These are phyloP conservation scores for Rhinoderma darwinii DNA, from an alignment of 2,113 vertebrate species.

Conservation along the genomic window DNA sequence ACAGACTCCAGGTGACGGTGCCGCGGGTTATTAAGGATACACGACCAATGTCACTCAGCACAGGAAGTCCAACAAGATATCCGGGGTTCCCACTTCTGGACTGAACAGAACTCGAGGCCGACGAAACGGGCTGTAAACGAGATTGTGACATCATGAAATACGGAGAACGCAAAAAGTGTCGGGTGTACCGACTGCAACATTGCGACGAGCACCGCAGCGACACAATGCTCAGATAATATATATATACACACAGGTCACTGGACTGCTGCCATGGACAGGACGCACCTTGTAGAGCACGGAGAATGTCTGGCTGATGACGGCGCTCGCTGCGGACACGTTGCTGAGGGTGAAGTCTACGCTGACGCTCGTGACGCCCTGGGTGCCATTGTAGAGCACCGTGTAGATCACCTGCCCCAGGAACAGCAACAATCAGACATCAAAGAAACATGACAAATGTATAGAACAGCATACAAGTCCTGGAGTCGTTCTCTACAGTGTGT, in stretches of 20 bases:
- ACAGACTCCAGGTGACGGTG: no score
- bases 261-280: no score
- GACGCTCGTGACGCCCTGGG: constrained; percentile 1
- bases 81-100: constrained; percentile 49
- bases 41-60: constrained; percentile 36
- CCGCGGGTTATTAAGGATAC: constrained; percentile 37
- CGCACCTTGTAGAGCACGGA: constrained; percentile 25
- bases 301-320: neutral
- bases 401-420: constrained; percentile 22
- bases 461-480: no score
- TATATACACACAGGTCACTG: no score
- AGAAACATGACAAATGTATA: no score
- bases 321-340: constrained; percentile 1
- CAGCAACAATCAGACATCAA: neutral
- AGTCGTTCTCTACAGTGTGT: no score
- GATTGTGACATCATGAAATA: neutral
- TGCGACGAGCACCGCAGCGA: neutral
- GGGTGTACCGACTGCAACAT: no score
- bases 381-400: constrained; percentile 50
- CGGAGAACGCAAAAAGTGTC: neutral
- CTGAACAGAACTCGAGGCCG: neutral
- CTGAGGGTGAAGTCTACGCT: constrained; percentile 22
- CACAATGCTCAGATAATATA: no score
- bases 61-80: constrained; percentile 37
- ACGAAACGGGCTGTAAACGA: neutral